These are phyloP conservation scores for Pogona vitticeps DNA, from an alignment of 2,113 vertebrate genomes.

Conservation along the genomic window DNA sequence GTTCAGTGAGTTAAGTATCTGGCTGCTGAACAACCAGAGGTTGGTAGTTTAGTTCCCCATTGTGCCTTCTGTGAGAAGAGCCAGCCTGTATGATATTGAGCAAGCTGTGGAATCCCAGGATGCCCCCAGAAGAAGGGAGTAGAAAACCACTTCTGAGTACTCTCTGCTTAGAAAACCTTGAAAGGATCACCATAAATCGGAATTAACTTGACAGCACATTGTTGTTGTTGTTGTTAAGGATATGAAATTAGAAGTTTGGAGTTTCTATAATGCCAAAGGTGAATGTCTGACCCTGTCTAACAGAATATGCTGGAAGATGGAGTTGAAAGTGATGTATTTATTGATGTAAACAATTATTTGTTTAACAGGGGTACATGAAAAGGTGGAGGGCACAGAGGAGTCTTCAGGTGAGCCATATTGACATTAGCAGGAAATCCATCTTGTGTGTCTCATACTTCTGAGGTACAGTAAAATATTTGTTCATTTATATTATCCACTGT, in stretches of 20 bases:
- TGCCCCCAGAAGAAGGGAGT: no score
- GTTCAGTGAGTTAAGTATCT: no score
- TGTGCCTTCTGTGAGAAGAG: no score
- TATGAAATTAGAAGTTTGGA: background rate
- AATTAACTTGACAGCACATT: background rate
- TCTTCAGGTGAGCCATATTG: background rate
- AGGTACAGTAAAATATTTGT: conserved; percentile 17
- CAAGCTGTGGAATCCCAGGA: no score
- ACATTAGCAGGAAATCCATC: background rate
- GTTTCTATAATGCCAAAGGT: background rate
- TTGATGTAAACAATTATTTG: background rate
- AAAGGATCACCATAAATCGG: no score
- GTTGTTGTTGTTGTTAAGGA: background rate
- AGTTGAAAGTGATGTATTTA: background rate
- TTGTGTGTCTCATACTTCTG: background rate
- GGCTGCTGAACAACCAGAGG: no score
- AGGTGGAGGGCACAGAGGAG: background rate
- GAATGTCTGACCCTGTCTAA: background rate
- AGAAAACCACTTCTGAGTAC: no score
- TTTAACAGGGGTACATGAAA: background rate
- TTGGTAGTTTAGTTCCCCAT: no score
- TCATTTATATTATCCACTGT: background rate
- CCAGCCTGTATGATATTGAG: no score
- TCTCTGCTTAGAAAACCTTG: no score
- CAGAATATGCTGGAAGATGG: background rate